Conservation (phyloP, 2,113 vertebrate genomes). For the Halichoeres trimaculatus region DNA sequence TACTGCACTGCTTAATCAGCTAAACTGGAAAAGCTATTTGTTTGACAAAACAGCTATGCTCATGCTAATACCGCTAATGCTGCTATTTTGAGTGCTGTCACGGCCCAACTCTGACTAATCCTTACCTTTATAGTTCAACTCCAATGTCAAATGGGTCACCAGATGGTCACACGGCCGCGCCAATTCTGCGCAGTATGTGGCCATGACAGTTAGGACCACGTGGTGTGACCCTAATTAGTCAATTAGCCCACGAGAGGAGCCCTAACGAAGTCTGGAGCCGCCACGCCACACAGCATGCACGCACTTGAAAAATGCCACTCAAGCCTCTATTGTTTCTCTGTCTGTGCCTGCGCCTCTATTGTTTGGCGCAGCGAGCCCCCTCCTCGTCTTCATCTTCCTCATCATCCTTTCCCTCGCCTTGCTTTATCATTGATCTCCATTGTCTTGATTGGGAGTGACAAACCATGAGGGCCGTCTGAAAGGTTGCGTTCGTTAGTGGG, state of each 20-base stretch:
- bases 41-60: no score
- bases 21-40: no score
- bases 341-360: conserved; percentile 43
- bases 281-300: conserved; percentile 23
- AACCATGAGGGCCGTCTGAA: conserved; percentile 58
- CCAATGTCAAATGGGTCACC: conserved; percentile 58
- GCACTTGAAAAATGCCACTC: conserved; percentile 46
- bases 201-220: conserved; percentile 61
- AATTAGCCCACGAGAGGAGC: conserved; percentile 49
- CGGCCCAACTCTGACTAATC: no score
- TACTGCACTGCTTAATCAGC: no score
- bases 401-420: conserved; percentile 8
- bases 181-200: conserved; percentile 21
- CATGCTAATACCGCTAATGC: no score
- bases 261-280: conserved; percentile 20
- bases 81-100: no score
- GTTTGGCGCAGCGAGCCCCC: conserved; percentile 31
- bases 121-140: background rate
- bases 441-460: conserved; percentile 75
- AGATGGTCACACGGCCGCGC: conserved; percentile 59
- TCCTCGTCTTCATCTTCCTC: conserved; percentile 9
- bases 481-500: conserved; percentile 72
- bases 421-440: conserved; percentile 67
- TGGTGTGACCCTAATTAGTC: conserved; percentile 67
- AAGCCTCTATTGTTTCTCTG: conserved; percentile 64